These are phyloP conservation scores for Acanthornis magna DNA, from an alignment of 2,797 vertebrate species.

Conservation along the genomic window DNA sequence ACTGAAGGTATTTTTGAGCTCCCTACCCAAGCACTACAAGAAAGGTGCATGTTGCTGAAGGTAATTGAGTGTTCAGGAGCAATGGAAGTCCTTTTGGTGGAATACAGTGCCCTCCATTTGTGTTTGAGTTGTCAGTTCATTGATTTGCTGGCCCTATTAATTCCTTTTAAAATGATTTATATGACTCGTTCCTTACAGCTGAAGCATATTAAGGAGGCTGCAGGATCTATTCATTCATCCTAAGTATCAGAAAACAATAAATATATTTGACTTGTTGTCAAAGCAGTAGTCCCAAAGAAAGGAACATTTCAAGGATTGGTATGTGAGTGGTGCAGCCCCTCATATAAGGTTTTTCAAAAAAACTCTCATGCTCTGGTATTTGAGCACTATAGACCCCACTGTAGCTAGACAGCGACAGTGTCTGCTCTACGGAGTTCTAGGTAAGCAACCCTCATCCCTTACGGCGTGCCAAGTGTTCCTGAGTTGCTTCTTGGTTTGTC, in stretches of 20 bases:
- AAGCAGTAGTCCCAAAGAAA: background rate
- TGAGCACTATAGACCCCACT: background rate
- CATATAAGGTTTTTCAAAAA: fast-evolving
- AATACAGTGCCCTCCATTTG: background rate
- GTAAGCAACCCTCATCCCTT: background rate
- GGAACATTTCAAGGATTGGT: background rate
- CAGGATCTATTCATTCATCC: background rate
- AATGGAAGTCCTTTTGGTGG: background rate
- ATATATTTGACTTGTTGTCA: background rate
- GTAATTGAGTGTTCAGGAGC: background rate
- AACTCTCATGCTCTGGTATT: background rate
- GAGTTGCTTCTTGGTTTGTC: background rate
- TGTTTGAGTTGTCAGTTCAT: background rate
- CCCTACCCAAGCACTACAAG: background rate
- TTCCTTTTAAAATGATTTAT: background rate
- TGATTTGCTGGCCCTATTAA: background rate
- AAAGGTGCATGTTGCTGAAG: background rate
- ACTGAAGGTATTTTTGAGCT: background rate
- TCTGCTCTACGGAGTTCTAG: background rate
- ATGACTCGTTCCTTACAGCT: background rate
- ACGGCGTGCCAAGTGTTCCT: fast-evolving
- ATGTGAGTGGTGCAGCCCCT: background rate
- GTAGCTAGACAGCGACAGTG: background rate
- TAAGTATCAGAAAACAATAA: background rate
- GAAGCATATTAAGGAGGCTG: background rate